Evolutionary conservation across 2,797 vertebrate genomes (phyloP).

Genomic region (Diplodus puntazzo): DNA sequence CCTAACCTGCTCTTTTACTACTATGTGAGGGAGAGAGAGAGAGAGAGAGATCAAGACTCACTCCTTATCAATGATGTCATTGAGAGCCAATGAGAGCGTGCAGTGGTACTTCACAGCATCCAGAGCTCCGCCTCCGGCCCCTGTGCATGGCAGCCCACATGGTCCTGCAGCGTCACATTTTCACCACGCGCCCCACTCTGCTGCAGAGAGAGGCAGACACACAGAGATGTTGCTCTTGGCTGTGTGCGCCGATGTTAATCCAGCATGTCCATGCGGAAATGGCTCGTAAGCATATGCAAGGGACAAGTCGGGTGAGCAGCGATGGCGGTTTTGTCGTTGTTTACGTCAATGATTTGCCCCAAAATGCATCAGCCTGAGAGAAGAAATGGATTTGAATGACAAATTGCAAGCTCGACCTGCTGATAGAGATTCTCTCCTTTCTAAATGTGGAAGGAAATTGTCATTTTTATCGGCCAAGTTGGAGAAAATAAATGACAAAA

Average conservation of each 20-base stretch:
- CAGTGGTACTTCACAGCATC: constrained; percentile 54
- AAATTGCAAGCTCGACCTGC: not conserved
- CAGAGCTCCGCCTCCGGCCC: constrained; percentile 66
- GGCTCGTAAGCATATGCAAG: constrained; percentile 32
- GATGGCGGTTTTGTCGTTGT: constrained; percentile 14
- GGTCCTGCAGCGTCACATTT: constrained; percentile 79
- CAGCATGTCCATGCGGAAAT: constrained; percentile 38
- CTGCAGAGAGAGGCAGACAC: constrained; percentile 58
- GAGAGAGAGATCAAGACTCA: constrained; percentile 28
- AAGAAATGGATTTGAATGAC: constrained; percentile 19
- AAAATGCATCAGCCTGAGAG: constrained; percentile 1
- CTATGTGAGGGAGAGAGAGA: constrained; percentile 23
- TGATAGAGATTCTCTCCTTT: not conserved
- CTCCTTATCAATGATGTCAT: constrained; percentile 86
- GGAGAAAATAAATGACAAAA: not conserved
- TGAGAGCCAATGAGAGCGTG: constrained; percentile 82
- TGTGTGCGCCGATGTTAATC: constrained; percentile 50
- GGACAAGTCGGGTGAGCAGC: constrained; percentile 10
- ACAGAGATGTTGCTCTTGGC: constrained; percentile 45
- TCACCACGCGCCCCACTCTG: constrained; percentile 61
- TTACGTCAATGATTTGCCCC: constrained; percentile 1
- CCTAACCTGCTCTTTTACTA: constrained; percentile 31
- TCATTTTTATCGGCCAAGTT: not conserved
- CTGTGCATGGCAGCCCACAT: constrained; percentile 74
- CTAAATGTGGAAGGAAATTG: not conserved